These are phyloP conservation scores for Labeo calbasu DNA, from an alignment of 2,797 vertebrate genomes.

Conservation along the genomic window DNA sequence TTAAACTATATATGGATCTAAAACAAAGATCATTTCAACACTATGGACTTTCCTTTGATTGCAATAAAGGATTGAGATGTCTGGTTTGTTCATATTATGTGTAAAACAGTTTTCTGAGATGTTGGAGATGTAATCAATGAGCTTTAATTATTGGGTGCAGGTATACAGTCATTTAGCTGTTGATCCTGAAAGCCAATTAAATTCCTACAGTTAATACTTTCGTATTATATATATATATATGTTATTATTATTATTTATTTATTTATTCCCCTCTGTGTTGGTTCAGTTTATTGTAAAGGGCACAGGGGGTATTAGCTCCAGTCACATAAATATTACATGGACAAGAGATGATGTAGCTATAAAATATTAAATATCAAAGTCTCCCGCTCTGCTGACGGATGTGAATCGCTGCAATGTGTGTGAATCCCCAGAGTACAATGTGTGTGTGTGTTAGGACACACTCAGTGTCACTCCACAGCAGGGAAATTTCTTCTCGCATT, in stretches of 20 bases:
- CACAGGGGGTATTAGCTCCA: constrained; percentile 65
- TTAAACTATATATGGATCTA: neutral
- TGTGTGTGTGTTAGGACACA: neutral
- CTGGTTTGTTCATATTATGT: neutral
- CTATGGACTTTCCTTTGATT: neutral
- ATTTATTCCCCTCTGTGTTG: neutral
- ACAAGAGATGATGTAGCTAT: constrained; percentile 73
- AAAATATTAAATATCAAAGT: constrained; percentile 79
- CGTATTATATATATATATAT: neutral
- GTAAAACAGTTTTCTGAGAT: neutral
- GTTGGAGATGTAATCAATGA: constrained; percentile 17
- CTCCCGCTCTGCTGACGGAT: constrained; percentile 54
- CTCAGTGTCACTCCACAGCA: constrained; percentile 10
- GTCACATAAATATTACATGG: constrained; percentile 74
- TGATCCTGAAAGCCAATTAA: too few relatives aligned
- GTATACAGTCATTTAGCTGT: neutral
- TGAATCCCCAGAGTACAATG: constrained; percentile 32
- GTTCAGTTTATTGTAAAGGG: constrained; percentile 37
- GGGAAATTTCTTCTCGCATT: constrained; percentile 30
- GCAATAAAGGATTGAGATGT: neutral
- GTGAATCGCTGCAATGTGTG: constrained; percentile 43
- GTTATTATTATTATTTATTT: neutral
- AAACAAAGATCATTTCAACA: neutral
- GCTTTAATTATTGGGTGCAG: neutral
- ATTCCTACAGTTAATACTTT: too few relatives aligned